A percentile compares a stretch with the other conserved stretches of the same genome.
Conservation (phyloP, 2,888 invertebrate species). For the Epinotia demarniana region DNA sequence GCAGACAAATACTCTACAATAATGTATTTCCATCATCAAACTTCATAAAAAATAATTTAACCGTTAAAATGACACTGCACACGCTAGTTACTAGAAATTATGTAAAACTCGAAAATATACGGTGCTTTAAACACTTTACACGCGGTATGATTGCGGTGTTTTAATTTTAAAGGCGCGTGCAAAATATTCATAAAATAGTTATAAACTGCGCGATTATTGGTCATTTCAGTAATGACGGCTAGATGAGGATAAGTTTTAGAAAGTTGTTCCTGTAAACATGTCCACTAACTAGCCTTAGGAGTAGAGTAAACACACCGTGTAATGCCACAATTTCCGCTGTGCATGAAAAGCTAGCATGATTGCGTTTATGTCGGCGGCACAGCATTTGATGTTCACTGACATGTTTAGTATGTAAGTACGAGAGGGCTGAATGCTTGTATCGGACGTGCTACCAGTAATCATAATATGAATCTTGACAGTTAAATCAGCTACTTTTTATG, state of each 20-base stretch:
- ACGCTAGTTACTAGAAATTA: constrained; percentile 60
- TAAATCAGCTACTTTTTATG: too few relatives aligned
- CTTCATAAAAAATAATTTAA: constrained; percentile 46
- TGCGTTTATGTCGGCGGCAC: not conserved
- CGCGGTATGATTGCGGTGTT: constrained; percentile 56
- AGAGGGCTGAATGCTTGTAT: too few relatives aligned
- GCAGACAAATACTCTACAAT: not conserved
- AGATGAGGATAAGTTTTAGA: constrained; percentile 59
- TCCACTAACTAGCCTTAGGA: constrained; percentile 50
- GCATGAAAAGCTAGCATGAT: constrained; percentile 5
- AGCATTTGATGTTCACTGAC: not conserved
- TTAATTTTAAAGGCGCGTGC: constrained; percentile 51
- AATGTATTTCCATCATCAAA: not conserved
- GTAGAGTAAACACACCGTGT: constrained; percentile 12
- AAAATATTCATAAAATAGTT: constrained; percentile 51
- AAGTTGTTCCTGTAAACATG: constrained; percentile 57
- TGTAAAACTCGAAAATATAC: constrained; percentile 60
- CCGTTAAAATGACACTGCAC: constrained; percentile 57
- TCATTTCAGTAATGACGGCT: constrained; percentile 44
- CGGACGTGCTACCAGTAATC: not conserved
- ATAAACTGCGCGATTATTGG: constrained; percentile 48
- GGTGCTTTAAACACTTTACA: constrained; percentile 59
- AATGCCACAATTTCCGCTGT: constrained; percentile 18
- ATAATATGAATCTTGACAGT: too few relatives aligned
- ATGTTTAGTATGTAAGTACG: too few relatives aligned